phyloP scores from a whole-genome alignment of 23 tunicate genomes.

The Trididemnum miniatum region DNA sequence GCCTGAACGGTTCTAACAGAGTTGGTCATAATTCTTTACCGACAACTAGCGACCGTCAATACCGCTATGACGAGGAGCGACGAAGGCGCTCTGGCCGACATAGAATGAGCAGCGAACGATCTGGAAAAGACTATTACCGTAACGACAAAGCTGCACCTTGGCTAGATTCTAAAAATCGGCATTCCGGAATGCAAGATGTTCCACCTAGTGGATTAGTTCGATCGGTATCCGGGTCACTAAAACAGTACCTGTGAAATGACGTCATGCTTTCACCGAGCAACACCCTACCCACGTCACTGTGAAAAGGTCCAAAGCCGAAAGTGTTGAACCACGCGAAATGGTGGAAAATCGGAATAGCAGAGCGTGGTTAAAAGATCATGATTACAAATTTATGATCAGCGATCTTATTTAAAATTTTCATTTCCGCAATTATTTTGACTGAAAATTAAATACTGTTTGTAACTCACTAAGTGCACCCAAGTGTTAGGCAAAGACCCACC shows the following conservation, averaged over 20 bases:
- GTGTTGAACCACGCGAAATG: no score
- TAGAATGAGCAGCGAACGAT: neutral
- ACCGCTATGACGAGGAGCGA: neutral
- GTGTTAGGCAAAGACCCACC: no score
- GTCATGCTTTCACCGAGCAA: no score
- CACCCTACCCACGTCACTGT: no score
- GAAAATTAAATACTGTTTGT: no score
- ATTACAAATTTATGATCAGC: no score
- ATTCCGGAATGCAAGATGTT: neutral
- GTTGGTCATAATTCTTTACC: neutral
- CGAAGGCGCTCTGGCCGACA: neutral
- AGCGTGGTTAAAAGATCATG: no score
- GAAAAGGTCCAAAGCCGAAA: no score
- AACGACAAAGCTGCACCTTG: neutral
- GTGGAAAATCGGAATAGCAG: no score
- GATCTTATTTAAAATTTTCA: no score
- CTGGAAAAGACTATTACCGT: neutral
- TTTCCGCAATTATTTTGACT: no score
- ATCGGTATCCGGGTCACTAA: slow-evolving; percentile 21
- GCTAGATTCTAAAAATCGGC: neutral
- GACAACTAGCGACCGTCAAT: neutral
- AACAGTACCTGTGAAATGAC: slow-evolving; percentile 26
- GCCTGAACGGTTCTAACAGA: neutral
- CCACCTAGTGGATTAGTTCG: slow-evolving; percentile 18
- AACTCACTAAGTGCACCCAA: no score